Conservation (phyloP, 2,113 vertebrate genomes). For the Tricholaema leucomelas region DNA sequence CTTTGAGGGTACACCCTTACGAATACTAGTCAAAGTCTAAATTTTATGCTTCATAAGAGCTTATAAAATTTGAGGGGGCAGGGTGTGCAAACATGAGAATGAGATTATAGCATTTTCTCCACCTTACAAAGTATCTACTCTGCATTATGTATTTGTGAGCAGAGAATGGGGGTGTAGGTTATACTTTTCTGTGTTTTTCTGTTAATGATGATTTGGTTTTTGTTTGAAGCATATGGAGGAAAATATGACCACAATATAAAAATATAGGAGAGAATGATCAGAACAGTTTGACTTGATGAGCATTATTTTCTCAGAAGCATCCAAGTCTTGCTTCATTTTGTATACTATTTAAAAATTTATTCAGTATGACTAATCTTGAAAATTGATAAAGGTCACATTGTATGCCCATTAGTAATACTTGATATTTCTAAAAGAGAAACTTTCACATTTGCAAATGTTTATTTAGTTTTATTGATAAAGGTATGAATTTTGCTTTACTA, state of each 20-base stretch:
- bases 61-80: not conserved
- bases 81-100: not conserved
- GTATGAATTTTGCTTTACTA: not conserved
- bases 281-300: not conserved
- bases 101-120: not conserved
- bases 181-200: constrained; percentile 1
- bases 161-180: not conserved
- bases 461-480: not conserved
- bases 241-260: not conserved
- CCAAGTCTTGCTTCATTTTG: constrained; percentile 3
- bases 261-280: not conserved
- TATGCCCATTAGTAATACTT: constrained; percentile 12
- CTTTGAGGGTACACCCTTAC: not conserved
- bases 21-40: not conserved
- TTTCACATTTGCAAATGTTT: not conserved
- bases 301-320: constrained; percentile 12
- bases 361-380: not conserved
- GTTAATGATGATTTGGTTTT: not conserved
- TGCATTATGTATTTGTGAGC: not conserved
- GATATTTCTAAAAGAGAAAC: not conserved
- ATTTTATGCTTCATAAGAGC: not conserved
- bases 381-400: not conserved
- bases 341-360: constrained; percentile 1
- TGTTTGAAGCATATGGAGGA: not conserved
- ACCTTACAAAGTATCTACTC: not conserved